Conservation (phyloP, 1,140 invertebrate genomes). For the Sinonovacula constricta region DNA sequence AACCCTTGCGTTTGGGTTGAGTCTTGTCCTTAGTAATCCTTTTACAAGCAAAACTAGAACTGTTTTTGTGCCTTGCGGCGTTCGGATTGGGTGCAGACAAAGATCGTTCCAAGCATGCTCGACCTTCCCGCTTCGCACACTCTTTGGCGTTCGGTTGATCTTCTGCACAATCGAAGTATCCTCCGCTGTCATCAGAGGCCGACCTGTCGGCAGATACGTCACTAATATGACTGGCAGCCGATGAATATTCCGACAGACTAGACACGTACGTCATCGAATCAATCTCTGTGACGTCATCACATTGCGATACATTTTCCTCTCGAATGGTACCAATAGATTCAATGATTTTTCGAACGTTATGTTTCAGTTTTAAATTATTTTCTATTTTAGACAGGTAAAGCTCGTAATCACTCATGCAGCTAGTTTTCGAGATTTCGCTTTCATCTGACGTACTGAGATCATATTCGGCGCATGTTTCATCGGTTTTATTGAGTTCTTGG, state of each 20-base stretch:
- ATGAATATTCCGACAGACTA: conserved; percentile 54
- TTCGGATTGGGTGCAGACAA: conserved; percentile 18
- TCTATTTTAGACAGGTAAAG: conserved; percentile 66
- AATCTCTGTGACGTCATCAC: conserved; percentile 41
- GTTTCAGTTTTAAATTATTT: conserved; percentile 63
- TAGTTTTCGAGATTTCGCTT: conserved; percentile 56
- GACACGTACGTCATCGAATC: conserved; percentile 64
- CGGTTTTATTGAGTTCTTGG: neutral
- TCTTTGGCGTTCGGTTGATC: conserved; percentile 25
- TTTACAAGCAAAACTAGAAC: too few species aligned
- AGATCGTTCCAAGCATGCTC: conserved; percentile 19
- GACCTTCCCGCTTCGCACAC: conserved; percentile 10
- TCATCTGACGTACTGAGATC: conserved; percentile 70
- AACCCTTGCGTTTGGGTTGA: conserved; percentile 7
- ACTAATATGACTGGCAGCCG: conserved; percentile 43
- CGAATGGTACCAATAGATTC: conserved; percentile 37
- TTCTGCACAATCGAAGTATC: conserved; percentile 58
- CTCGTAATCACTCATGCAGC: conserved; percentile 61
- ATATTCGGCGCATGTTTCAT: conserved; percentile 66
- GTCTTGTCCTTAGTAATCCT: conserved; percentile 44
- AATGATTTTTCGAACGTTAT: conserved; percentile 63
- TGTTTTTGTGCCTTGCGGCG: conserved; percentile 13
- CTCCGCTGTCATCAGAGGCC: conserved; percentile 64
- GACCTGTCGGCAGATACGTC: conserved; percentile 58
- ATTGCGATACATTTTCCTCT: conserved; percentile 11